Evolutionary conservation across 1,140 invertebrate species (phyloP).

Genomic region (Drosophila trapezifrons): DNA sequence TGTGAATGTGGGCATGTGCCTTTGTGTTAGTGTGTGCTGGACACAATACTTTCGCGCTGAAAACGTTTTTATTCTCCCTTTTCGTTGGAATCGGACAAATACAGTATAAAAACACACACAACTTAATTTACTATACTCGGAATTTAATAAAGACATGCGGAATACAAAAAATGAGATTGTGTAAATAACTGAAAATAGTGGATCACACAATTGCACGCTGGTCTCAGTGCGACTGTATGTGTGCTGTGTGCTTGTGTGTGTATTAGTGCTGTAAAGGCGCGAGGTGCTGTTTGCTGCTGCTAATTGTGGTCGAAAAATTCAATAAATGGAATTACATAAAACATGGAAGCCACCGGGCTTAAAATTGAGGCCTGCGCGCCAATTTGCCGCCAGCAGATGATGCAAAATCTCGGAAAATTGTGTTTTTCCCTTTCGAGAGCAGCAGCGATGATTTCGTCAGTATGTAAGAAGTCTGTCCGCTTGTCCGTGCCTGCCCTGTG

Average conservation of each 20-base stretch:
- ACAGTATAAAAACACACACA: conserved; percentile 20
- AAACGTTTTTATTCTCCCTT: conserved; percentile 69
- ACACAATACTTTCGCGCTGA: conserved; percentile 77
- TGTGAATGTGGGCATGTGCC: conserved; percentile 37
- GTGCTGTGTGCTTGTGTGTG: conserved; percentile 13
- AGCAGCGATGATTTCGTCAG: conserved; percentile 62
- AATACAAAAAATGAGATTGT: conserved; percentile 56
- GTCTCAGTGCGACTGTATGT: conserved; percentile 13
- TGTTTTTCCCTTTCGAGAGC: conserved; percentile 49
- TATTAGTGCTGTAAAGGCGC: conserved; percentile 71
- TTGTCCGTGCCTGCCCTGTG: conserved; percentile 25
- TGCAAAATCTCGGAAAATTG: conserved; percentile 40
- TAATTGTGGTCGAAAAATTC: conserved; percentile 67
- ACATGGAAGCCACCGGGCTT: conserved; percentile 28
- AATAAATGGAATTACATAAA: conserved; percentile 75
- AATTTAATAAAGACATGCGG: conserved; percentile 35
- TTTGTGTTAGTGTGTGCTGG: conserved; percentile 51
- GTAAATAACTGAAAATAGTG: conserved; percentile 80
- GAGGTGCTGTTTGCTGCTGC: conserved; percentile 42
- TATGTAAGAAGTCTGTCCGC: conserved; percentile 50
- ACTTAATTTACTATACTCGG: conserved; percentile 32
- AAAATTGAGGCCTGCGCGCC: conserved; percentile 4
- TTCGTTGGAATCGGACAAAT: conserved; percentile 15
- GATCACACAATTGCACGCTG: conserved; percentile 53
- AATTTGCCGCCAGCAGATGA: conserved; percentile 11